phyloP scores from a whole-genome alignment of 1,140 invertebrate genomes.

The Hyles vespertilio region DNA sequence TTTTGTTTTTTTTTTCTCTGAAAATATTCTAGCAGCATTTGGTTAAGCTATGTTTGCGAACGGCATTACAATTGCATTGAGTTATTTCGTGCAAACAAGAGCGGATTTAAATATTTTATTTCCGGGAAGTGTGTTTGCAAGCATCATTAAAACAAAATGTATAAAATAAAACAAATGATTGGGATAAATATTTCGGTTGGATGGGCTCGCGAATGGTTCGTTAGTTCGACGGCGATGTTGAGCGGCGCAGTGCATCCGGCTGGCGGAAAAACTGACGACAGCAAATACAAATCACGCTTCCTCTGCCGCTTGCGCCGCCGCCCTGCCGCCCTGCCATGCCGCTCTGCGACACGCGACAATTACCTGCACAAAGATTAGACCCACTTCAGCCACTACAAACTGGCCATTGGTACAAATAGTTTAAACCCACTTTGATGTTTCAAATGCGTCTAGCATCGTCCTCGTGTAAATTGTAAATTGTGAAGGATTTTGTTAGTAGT shows the following conservation, averaged over 20 bases:
- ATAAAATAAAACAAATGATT: constrained; percentile 36
- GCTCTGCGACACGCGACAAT: neutral
- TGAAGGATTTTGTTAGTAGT: no score
- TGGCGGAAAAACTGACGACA: constrained; percentile 50
- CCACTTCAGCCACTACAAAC: no score
- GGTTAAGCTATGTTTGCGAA: neutral
- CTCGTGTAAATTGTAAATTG: no score
- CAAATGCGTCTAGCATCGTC: no score
- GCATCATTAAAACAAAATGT: constrained; percentile 24
- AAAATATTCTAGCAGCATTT: no score
- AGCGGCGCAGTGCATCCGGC: constrained; percentile 40
- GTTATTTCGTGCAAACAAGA: no score
- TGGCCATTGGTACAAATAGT: no score
- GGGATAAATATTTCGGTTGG: constrained; percentile 48
- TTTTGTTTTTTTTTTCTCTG: no score
- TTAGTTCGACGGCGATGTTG: constrained; percentile 49
- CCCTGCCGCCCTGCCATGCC: constrained; percentile 5
- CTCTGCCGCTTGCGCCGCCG: constrained; percentile 13
- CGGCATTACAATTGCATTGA: neutral
- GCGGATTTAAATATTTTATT: neutral
- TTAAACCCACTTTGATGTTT: no score
- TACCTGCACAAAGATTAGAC: no score
- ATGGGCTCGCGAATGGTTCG: constrained; percentile 50
- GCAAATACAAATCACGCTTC: constrained; percentile 61
- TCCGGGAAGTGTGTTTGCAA: no score